A percentile compares a stretch with the other conserved stretches of the same genome.
Evolutionary conservation across 2,113 vertebrate species (phyloP).

Genomic region (Camarhynchus parvulus): DNA sequence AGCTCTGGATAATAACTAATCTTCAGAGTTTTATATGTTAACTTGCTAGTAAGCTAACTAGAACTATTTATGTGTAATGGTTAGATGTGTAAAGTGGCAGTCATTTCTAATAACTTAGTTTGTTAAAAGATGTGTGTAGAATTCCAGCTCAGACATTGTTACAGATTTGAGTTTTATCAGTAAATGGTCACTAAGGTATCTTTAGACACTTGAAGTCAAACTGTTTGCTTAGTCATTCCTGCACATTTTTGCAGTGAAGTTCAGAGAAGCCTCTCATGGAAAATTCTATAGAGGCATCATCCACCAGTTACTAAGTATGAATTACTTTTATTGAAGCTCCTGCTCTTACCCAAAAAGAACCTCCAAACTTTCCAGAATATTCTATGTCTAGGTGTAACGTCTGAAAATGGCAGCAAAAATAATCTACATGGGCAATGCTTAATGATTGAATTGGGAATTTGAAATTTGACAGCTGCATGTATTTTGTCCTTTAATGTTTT

Average conservation of each 20-base stretch:
- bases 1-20: background rate
- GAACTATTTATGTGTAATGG: background rate
- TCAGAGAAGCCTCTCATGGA: background rate
- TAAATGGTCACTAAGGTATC: background rate
- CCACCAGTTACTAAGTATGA: background rate
- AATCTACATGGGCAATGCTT: fast-evolving
- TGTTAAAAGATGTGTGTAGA: background rate
- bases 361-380: background rate
- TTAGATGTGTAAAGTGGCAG: background rate
- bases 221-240: background rate
- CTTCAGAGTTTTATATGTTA: background rate
- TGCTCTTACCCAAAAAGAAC: background rate
- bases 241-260: background rate
- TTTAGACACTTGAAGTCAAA: background rate
- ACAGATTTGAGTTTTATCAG: background rate
- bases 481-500: background rate
- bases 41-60: background rate
- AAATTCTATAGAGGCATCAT: background rate
- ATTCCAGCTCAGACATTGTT: background rate
- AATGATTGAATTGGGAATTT: background rate
- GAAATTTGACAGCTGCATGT: background rate
- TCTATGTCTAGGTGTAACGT: background rate
- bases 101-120: background rate
- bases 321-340: background rate
- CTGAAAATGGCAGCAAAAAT: background rate